Evolutionary conservation across 2,797 vertebrate genomes (phyloP).

Genomic region (Kryptolebias ocellatus): DNA sequence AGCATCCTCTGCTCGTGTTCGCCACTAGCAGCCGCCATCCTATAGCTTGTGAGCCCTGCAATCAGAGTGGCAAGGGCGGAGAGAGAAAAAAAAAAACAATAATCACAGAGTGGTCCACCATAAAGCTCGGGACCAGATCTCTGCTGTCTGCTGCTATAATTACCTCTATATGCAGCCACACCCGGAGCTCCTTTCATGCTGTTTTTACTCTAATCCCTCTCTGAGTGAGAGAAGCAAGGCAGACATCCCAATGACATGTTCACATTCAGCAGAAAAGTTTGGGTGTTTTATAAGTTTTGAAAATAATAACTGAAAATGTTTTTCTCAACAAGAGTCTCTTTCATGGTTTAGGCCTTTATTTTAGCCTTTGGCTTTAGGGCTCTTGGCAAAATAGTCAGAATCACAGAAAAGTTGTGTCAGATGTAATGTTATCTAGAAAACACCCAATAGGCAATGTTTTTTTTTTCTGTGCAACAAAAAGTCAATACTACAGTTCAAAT

Average conservation of each 20-base stretch:
- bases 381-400: too few relatives aligned
- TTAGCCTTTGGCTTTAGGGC: too few relatives aligned
- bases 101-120: constrained; percentile 50
- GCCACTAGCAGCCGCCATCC: constrained; percentile 21
- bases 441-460: too few relatives aligned
- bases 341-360: too few relatives aligned
- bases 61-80: constrained; percentile 54
- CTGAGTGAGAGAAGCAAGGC: constrained; percentile 20
- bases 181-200: constrained; percentile 59
- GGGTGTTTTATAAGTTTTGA: too few relatives aligned
- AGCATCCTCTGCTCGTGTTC: constrained; percentile 16
- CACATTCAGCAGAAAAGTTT: background rate
- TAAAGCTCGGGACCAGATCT: constrained; percentile 46
- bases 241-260: background rate
- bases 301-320: too few relatives aligned
- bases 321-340: too few relatives aligned
- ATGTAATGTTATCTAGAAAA: too few relatives aligned
- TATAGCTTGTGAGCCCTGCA: constrained; percentile 43
- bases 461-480: too few relatives aligned
- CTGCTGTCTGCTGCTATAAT: constrained; percentile 66
- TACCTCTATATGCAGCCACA: constrained; percentile 60
- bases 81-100: constrained; percentile 62
- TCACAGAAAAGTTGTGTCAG: too few relatives aligned
- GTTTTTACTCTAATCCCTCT: constrained; percentile 25
- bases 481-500: too few relatives aligned